Conservation (phyloP, 1,140 invertebrate species). For the Holotrichia oblita region DNA sequence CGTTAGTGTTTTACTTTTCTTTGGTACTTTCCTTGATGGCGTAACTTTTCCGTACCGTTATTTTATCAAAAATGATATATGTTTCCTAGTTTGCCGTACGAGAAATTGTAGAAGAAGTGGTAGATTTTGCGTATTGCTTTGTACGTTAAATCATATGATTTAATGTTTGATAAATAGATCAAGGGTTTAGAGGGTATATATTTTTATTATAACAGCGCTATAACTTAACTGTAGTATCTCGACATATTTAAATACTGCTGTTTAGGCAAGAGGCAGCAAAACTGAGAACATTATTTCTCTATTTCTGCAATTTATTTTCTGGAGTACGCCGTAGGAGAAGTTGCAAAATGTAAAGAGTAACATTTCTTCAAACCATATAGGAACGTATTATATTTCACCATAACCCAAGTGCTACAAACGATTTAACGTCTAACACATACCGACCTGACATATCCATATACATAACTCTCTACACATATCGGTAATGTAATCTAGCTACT, state of each 20-base stretch:
- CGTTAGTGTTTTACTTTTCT: not conserved
- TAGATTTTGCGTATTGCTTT: too few relatives aligned
- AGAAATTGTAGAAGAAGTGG: too few relatives aligned
- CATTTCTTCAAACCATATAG: not conserved
- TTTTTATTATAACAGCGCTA: too few relatives aligned
- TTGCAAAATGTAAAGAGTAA: constrained; percentile 30
- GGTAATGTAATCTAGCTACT: constrained; percentile 8
- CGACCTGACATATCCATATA: constrained; percentile 9
- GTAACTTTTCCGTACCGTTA: not conserved
- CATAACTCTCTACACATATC: constrained; percentile 5
- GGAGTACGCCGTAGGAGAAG: not conserved
- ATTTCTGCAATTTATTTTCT: too few relatives aligned
- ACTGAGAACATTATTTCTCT: too few relatives aligned
- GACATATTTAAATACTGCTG: too few relatives aligned
- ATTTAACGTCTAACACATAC: constrained; percentile 19
- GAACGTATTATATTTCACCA: constrained; percentile 9
- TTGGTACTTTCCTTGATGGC: not conserved
- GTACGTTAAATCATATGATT: too few relatives aligned
- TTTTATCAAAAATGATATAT: not conserved
- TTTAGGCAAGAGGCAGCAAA: too few relatives aligned
- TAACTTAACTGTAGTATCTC: too few relatives aligned
- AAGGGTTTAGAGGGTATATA: too few relatives aligned
- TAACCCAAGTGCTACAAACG: not conserved
- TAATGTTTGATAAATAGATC: too few relatives aligned
- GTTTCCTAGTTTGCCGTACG: too few relatives aligned